Percentiles rank a stretch among this genome's conserved stretches.
phyloP scores from a whole-genome alignment of 2,113 vertebrate species.

The Ceratotherium simum region DNA sequence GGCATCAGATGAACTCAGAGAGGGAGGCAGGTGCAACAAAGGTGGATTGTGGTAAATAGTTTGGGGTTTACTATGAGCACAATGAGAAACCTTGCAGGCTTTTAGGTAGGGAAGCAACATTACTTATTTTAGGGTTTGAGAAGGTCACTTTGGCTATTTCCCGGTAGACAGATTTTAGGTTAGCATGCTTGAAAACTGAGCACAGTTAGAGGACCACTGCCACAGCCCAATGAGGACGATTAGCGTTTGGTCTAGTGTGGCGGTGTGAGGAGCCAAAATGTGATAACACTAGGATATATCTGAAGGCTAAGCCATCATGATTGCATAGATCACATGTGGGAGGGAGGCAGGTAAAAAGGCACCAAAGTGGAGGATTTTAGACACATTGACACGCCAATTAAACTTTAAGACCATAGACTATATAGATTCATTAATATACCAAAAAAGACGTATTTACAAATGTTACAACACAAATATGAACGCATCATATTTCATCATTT shows the following conservation, averaged over 20 bases:
- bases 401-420: neutral
- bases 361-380: neutral
- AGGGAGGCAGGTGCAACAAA: too few species aligned
- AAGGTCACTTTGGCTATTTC: neutral
- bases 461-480: neutral
- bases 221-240: neutral
- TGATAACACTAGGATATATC: neutral
- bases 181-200: neutral
- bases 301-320: neutral
- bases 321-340: neutral
- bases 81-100: neutral
- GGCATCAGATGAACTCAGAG: neutral
- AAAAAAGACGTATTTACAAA: neutral
- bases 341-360: neutral
- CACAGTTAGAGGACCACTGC: neutral
- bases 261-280: neutral
- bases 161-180: neutral
- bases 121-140: neutral
- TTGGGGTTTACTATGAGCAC: neutral
- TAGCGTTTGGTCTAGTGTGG: neutral
- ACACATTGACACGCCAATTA: neutral
- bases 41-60: neutral
- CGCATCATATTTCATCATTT: neutral
- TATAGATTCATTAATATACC: neutral
- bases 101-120: neutral